phyloP scores from a whole-genome alignment of 2,888 invertebrate species.

The Euzophera pinguis region DNA sequence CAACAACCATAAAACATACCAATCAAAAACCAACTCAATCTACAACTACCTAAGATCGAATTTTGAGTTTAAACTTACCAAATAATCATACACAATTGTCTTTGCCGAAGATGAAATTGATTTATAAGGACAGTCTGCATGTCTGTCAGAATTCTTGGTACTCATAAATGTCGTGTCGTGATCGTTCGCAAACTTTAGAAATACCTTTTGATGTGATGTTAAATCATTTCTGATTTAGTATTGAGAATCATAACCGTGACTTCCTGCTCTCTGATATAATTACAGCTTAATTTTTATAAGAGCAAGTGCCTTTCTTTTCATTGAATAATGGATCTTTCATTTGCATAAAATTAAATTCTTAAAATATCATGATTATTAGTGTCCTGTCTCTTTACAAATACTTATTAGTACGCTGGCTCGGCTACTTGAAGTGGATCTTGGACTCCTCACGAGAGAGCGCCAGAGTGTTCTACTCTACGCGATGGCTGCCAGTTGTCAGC shows the following conservation, averaged over 20 bases:
- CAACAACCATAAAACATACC: constrained; percentile 23
- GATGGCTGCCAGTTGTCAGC: too few relatives aligned
- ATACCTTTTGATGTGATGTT: constrained; percentile 59
- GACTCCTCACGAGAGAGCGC: too few relatives aligned
- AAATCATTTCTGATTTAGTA: constrained; percentile 35
- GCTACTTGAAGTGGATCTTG: too few relatives aligned
- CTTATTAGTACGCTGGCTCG: too few relatives aligned
- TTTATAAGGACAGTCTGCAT: constrained; percentile 60
- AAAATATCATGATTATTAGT: too few relatives aligned
- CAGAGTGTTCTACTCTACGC: too few relatives aligned
- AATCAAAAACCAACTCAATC: constrained; percentile 24
- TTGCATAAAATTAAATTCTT: too few relatives aligned
- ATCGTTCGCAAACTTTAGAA: constrained; percentile 44
- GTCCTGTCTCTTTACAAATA: too few relatives aligned
- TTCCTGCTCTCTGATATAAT: background rate
- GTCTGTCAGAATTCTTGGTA: constrained; percentile 62
- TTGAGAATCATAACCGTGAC: background rate
- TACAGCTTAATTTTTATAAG: background rate
- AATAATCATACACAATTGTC: constrained; percentile 57
- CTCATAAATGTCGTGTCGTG: constrained; percentile 52
- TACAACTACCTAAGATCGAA: constrained; percentile 12
- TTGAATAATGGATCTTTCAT: too few relatives aligned
- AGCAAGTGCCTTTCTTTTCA: background rate
- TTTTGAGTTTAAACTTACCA: constrained; percentile 16
- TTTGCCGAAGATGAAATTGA: constrained; percentile 69